Evolutionary conservation across 1,140 invertebrate genomes (phyloP), one percentile per base, ranked within the genome.

Genomic region (Eulimnadia texana): DNA sequence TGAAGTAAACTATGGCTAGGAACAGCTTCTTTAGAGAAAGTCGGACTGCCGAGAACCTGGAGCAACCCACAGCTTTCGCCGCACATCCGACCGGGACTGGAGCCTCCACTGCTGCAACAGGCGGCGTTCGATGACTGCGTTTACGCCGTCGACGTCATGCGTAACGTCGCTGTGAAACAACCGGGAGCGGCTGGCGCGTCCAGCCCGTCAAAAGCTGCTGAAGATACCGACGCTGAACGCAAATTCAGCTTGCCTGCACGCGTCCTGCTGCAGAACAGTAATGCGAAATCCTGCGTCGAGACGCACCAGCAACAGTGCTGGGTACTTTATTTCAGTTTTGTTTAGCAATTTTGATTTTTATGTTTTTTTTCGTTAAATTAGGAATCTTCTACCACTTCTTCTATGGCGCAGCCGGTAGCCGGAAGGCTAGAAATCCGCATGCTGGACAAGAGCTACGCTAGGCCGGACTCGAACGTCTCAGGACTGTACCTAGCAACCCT

Each of bases 91-190:
- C 69, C 71, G 27, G 69, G 73, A 55, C 65, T 79, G 53, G 74
- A 75, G 62, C 74, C 77, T 50, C 77, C 77, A 9, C 65, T 73
- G n/a, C 63, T 90, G 24, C 88, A 90, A 71, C 86, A 90, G 74
- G 88, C 87, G 22, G 83, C 86, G 11, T 88, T 92, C 72, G 88
- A 90, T 70, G 84, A 90, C 71, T 78, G 82, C 64, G 75, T 86
- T 0, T 92, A 88, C 72, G 78, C 84, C 61, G 80, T 92, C 50
- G 88, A 92, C 72, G 82, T 91, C 22, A 86, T 86, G 78, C 76
- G 89, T 50, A 90, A 90, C 70, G 79, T 91, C 13, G 81, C 78
- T 6, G 73, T 73, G 6, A 71, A 77, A 59, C 68, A 65, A 47
- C n/a, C n/a, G n/a, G 63, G 63, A 29, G 59, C 64, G 10, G 63